Base-by-base conservation (phyloP, 2,797 vertebrate genomes). In the Spondyliosoma cantharus region DNA sequence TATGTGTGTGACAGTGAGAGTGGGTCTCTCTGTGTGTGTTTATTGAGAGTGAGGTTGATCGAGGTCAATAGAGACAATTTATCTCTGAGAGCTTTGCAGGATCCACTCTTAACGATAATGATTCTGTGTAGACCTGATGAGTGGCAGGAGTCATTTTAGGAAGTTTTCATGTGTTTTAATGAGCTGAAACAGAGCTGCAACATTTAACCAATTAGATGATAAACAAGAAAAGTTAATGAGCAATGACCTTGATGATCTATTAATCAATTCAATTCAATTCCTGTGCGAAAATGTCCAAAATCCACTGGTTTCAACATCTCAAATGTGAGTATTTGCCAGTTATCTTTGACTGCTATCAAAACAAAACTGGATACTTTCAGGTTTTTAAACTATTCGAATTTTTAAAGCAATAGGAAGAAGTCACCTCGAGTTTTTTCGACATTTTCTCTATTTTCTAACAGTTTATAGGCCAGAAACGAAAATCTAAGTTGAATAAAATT, bases 51-150 rank as follows among this genome's bases (percentile, higher is more conserved):
- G 32, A 72, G 81, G 82, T 81, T 82, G 82, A 86, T 89, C 22
- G 25, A 66, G 90, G 85, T 92, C 87, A 92, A 87, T 46, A 84
- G 85, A 81, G 43, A 58, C 85, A 87, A 81, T 89, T 90, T 89
- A 54, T 82, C 61, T 80, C 48, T 63, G 67, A 87, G 75, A 85
- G 81, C 71, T 84, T 72, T 86, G 37, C 43, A 60, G 84, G 61
- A 80, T 86, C 56, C 73, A 48, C 81, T 85, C 72, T 62, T 50
- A 76, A 29, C 29, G 58, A 74, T 60, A 72, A 79, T 22, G 37
- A 48, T 66, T 67, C 7, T 22, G 46, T 22, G 58, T 53, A 45
- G 42, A 71, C 25, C 20, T 67, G 37, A 75, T 2, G 24, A 74
- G 32, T 5, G 5, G 29, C 12, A 63, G 53, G 58, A 43, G 19